phyloP scores from a whole-genome alignment of 2,888 invertebrate genomes.

The Melanostoma mellinum region DNA sequence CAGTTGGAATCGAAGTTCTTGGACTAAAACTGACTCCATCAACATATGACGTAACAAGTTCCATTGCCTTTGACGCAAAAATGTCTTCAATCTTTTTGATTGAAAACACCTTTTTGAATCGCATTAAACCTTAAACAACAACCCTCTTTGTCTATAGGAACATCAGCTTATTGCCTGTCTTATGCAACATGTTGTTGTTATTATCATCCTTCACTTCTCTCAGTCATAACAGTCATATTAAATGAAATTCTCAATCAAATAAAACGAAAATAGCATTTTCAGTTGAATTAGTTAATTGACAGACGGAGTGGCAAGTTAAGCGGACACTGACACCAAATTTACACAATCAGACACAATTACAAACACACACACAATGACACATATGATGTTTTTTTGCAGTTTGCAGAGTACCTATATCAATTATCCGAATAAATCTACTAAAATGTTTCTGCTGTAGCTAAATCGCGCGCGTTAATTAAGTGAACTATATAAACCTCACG shows the following conservation, averaged over 20 bases:
- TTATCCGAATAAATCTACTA: slow-evolving; percentile 66
- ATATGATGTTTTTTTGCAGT: slow-evolving; percentile 20
- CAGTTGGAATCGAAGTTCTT: no score
- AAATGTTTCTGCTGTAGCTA: slow-evolving; percentile 63
- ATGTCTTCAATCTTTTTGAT: no score
- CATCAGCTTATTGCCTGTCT: background rate
- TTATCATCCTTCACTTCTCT: slow-evolving; percentile 16
- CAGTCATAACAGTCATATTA: slow-evolving; percentile 40
- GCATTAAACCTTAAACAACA: no score
- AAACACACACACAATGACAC: background rate
- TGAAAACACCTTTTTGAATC: no score
- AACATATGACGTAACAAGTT: no score
- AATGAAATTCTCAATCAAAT: slow-evolving; percentile 26
- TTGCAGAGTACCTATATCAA: slow-evolving; percentile 53
- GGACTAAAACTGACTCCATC: no score
- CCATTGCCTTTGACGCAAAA: no score
- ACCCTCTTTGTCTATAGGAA: no score
- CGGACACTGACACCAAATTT: slow-evolving; percentile 65
- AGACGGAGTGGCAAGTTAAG: slow-evolving; percentile 62
- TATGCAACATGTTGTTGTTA: slow-evolving; percentile 36
- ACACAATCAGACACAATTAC: slow-evolving; percentile 3
- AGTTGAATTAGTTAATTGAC: slow-evolving; percentile 70
- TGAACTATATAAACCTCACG: slow-evolving; percentile 73
- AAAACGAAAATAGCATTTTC: slow-evolving; percentile 47
- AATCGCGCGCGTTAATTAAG: slow-evolving; percentile 71